These are phyloP conservation scores for Lithobates pipiens DNA, from an alignment of 2,797 vertebrate genomes.

Conservation along the genomic window DNA sequence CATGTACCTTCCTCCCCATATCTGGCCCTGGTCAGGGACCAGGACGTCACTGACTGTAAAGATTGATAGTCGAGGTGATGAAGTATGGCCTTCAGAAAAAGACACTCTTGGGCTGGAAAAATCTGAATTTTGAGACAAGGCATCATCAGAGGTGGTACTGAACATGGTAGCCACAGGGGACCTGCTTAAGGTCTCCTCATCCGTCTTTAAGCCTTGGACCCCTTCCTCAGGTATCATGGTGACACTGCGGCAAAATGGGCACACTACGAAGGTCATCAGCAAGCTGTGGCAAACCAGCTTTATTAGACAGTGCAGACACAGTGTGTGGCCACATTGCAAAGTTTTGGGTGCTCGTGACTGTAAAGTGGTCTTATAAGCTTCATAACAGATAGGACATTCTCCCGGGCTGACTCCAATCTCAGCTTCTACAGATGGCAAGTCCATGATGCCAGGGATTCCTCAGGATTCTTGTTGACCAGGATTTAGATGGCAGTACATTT, in stretches of 20 bases:
- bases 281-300: slow-evolving; percentile 56
- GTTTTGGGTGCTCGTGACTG: slow-evolving; percentile 51
- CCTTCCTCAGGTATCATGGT: slow-evolving; percentile 63
- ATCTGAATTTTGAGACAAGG: rapidly evolving
- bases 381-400: slow-evolving; percentile 72
- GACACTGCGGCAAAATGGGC: slow-evolving; percentile 72
- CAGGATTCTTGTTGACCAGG: not conserved
- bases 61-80: slow-evolving; percentile 1
- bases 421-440: not conserved
- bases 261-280: slow-evolving; percentile 64
- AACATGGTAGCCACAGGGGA: rapidly evolving
- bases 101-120: not conserved
- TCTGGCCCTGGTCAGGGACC: slow-evolving; percentile 45
- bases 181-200: not conserved
- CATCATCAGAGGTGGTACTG: not conserved
- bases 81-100: not conserved
- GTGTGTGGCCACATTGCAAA: slow-evolving; percentile 67
- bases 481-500: not conserved
- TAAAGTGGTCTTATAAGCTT: slow-evolving; percentile 24
- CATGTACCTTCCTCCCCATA: slow-evolving; percentile 43
- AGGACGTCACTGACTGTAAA: slow-evolving; percentile 64
- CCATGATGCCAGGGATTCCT: slow-evolving; percentile 33
- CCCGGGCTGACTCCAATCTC: not conserved
- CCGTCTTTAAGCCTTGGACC: slow-evolving; percentile 13
- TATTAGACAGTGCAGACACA: slow-evolving; percentile 68